Evolutionary conservation across 2,113 vertebrate species (phyloP), one percentile per base, ranked within the genome.

Genomic region (Dasyornis broadbenti): DNA sequence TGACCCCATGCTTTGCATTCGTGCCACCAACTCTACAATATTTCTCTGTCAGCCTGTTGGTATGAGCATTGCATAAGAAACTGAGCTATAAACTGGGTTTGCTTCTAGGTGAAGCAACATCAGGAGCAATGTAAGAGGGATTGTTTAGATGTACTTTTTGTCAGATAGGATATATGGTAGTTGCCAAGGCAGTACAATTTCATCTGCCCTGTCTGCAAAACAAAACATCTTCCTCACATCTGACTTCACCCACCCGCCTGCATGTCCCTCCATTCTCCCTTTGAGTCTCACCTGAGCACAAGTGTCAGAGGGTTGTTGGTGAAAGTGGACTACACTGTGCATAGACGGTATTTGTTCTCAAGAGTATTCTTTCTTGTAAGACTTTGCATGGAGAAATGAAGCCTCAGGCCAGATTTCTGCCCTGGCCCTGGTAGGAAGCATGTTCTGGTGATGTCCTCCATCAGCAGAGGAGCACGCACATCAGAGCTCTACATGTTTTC

Each of bases 31-130:
- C 60, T 83, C 68, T 31, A 40, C 50, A 7, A 8, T 27, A 64
- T 82, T 73, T 93, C 82, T 88, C 63, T 49, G 79, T 54, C 82
- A 70, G 65, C 42, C 60, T 70, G 26, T 26, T 92, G 90, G 68
- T 64, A 94, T 92, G 54, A 35, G 35, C 31, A 75, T 81, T 96
- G 91, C 89, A 45, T 96, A 94, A 94, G 95, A 94, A 92, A 75
- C 22, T 11, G 42, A 83, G 42, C 71, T 93, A 57, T 50, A 88
- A 80, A 50, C 7, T 83, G 1, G 40, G 13, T 65, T 72, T 88
- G 22, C 59, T 78, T 90, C 35, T 84, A 78, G 56, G 44, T 90
- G 80, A 89, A 92, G 54, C 56, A 78, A 63, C 35, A 49, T n/a
- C 50, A 64, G 44, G 9, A 89, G 21, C 39, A 56, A 16, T 22